Base-by-base conservation (phyloP, 1,140 invertebrate genomes). In the Wiebesia pumilae region DNA sequence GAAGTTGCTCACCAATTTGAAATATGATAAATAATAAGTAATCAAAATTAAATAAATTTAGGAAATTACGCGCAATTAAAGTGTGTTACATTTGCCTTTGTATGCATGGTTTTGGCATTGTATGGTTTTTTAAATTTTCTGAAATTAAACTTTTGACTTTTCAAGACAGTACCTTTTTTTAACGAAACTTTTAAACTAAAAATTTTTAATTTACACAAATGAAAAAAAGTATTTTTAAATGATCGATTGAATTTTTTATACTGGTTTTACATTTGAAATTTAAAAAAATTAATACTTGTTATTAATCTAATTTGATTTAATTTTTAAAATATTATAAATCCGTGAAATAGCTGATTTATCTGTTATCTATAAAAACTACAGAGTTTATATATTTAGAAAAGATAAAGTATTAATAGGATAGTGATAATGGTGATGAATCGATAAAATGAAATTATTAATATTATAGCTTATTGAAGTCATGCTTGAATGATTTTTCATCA, bases 401-500 rank as follows among this genome's bases (percentile, higher is more conserved):
- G 62, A 16, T 73, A 80, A 81, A 43, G 27, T 62, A 82, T 86
- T 82, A 69, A 79, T 51, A 54, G 54, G 71, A 77, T 69, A 69
- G 54, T 67, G 69, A 78, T 82, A 62, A 86, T 83, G 80, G 47
- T 54, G 24, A 77, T 65, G 83, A 84, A 43, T 51, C 27, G 77
- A 71, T 80, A 30, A 62, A 81, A 83, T 86, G 80, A 77, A 65
- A 51, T 40, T 38, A 54, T 71, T 30, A 43, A 30, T 58, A 75
- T 75, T 24, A 78, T 51, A 58, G 9, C 21, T 69, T 38, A 16
- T 78, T 35, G 38, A 43, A 77, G n/a, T 75, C 58, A 82, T 82
- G 71, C 84, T 81, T 19, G 19, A 81, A 81, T 80, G 67, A 71
- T 85, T 85, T 85, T 27, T 40, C 51, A 27, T 85, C 71, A 71